Evolutionary conservation across 2,113 vertebrate genomes (phyloP).

Genomic region (Ameiurus melas): DNA sequence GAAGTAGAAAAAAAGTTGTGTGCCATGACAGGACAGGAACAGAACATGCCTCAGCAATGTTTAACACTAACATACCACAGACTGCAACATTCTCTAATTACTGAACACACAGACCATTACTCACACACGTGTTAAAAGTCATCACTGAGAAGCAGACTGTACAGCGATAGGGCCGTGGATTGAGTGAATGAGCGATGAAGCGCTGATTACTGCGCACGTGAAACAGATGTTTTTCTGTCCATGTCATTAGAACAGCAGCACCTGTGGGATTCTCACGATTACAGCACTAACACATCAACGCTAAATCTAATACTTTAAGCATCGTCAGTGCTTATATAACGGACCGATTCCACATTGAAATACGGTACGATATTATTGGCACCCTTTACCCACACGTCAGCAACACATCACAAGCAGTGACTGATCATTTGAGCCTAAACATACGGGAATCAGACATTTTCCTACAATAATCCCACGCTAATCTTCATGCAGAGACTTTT

Average conservation of each 20-base stretch:
- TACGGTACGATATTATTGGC: not conserved
- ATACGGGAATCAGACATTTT: not conserved
- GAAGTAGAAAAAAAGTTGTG: not conserved
- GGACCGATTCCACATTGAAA: not conserved
- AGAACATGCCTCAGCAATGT: constrained; percentile 18
- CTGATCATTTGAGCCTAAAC: not conserved
- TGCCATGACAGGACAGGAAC: constrained; percentile 21
- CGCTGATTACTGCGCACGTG: not conserved
- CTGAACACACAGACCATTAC: constrained; percentile 19
- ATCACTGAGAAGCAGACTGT: not conserved
- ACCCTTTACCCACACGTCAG: not conserved
- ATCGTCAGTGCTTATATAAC: not conserved
- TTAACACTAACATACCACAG: constrained; percentile 34
- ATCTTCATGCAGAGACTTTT: not conserved
- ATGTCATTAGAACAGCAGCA: not conserved
- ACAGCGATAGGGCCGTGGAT: not conserved
- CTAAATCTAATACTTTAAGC: not conserved
- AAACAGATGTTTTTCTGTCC: constrained; percentile 3
- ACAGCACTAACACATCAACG: not conserved
- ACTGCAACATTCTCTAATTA: constrained; percentile 26
- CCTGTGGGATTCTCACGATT: not conserved
- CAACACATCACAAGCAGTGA: not conserved
- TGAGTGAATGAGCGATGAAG: not conserved
- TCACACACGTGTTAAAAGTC: not conserved
- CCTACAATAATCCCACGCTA: not conserved